These are phyloP conservation scores for Cygnus atratus DNA, from an alignment of 2,113 vertebrate genomes.

Conservation along the genomic window DNA sequence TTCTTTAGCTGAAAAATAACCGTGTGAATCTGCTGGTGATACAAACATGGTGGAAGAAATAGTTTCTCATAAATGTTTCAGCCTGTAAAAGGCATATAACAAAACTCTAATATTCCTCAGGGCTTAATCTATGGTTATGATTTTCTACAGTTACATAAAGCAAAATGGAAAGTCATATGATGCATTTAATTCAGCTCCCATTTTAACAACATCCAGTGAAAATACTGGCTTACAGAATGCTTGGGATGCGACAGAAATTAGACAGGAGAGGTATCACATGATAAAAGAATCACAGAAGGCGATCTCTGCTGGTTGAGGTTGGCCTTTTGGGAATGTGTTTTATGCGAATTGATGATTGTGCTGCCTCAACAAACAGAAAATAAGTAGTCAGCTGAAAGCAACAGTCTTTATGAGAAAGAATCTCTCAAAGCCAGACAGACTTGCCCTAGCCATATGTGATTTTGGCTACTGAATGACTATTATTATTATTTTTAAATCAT, in stretches of 20 bases:
- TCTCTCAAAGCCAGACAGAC: not conserved
- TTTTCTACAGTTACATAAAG: not conserved
- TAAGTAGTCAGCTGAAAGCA: not conserved
- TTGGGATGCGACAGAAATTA: not conserved
- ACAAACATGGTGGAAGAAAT: not conserved
- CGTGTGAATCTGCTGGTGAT: not conserved
- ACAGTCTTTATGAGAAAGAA: not conserved
- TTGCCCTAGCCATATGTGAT: not conserved
- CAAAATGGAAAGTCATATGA: not conserved
- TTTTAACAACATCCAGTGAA: not conserved
- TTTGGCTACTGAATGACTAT: not conserved
- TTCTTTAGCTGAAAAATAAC: not conserved
- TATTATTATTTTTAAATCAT: not conserved
- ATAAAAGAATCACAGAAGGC: not conserved
- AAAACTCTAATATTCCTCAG: not conserved
- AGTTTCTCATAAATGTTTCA: not conserved
- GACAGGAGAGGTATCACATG: not conserved
- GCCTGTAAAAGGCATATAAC: not conserved
- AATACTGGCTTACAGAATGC: not conserved
- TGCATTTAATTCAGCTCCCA: not conserved
- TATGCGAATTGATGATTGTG: not conserved
- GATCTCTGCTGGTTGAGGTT: not conserved
- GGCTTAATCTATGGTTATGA: not conserved
- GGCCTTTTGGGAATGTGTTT: not conserved
- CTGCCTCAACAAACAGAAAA: not conserved